Base-by-base conservation (phyloP, 2,888 invertebrate species). In the Abrostola triplasia region DNA sequence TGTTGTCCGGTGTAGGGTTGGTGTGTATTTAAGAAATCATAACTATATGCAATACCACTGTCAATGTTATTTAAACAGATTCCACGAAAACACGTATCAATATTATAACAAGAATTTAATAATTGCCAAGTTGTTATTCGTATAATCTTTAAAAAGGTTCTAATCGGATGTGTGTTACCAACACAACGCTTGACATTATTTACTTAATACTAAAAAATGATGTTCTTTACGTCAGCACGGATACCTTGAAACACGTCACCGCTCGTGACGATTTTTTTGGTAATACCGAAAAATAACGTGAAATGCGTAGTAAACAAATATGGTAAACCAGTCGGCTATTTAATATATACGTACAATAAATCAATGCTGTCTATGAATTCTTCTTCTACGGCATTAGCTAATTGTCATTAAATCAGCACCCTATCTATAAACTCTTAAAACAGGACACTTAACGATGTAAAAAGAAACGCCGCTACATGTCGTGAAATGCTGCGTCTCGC, bases 191-290 rank as follows among this genome's bases (percentile, higher is more conserved):
- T 47, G 13, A 49, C 47, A 36, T 74, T 64, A 53, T 69, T 74
- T 42, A 64, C 50, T 35, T 37, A 63, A 50, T 55, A 49, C 74
- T 68, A 49, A 12, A 53, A 67, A 59, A 68, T 36, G 44, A 49
- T 36, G 12, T 42, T 63, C 40, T 24, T 36, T n/a, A 50, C 10
- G n/a, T 49, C 56, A 63, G 54, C 64, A 68, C 63, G 50, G 54
- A 69, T 60, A 57, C 53, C 64, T 74, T 64, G 56, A 48, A 56
- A 12, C 13, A 47, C 59, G 64, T 69, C 74, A 56, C 59, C 36
- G 38, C 44, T 24, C 53, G 44, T 69, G 59, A 58, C 59, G 64
- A 44, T 38, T 62, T 65, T 70, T 57, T n/a, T 37, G 41, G 36
- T 35, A 41, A 50, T 41, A 62, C 40, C 40, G 36, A 59, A 49